phyloP scores from a whole-genome alignment of 2,888 invertebrate species.

The Drosophila falleni region DNA sequence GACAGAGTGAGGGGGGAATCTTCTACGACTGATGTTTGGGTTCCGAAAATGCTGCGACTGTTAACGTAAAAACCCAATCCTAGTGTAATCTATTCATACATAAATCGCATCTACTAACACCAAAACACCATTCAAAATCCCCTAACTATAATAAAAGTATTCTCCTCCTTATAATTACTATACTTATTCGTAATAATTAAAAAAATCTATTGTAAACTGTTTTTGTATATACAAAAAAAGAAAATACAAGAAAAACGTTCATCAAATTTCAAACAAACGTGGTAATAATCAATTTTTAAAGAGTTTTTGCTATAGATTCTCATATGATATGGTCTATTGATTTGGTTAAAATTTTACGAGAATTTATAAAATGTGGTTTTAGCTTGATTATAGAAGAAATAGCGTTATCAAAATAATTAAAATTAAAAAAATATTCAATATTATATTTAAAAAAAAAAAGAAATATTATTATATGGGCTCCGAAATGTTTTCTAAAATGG shows the following conservation, averaged over 20 bases:
- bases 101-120: conserved; percentile 45
- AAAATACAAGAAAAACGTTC: conserved; percentile 59
- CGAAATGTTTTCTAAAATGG: not conserved
- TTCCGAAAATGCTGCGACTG: conserved; percentile 63
- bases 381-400: too few relatives aligned
- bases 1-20: conserved; percentile 23
- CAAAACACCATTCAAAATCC: conserved; percentile 2
- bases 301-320: not conserved
- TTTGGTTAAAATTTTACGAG: not conserved
- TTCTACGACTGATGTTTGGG: conserved; percentile 62
- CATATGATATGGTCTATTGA: not conserved
- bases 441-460: not conserved
- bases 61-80: conserved; percentile 69
- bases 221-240: conserved; percentile 76
- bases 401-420: not conserved
- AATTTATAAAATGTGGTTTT: not conserved
- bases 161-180: conserved; percentile 24
- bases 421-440: not conserved
- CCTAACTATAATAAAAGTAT: conserved; percentile 63
- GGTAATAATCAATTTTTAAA: not conserved
- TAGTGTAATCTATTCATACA: conserved; percentile 76
- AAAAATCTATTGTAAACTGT: conserved; percentile 66
- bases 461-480: not conserved
- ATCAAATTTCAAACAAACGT: conserved; percentile 45
- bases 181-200: conserved; percentile 26